Conservation (phyloP, 2,797 vertebrate species). For the Oreochromis grahami region DNA sequence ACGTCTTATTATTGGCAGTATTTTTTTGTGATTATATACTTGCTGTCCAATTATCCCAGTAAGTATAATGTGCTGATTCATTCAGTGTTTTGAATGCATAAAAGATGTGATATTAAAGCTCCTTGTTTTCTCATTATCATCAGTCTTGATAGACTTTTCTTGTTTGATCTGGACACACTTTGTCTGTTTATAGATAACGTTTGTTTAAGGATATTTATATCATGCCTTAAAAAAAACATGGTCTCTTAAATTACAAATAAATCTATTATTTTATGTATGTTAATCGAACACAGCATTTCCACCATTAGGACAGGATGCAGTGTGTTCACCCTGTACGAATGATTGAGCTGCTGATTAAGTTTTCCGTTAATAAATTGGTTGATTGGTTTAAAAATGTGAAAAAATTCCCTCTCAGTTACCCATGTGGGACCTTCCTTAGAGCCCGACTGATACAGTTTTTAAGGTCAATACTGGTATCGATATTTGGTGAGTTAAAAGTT, state of each 20-base stretch:
- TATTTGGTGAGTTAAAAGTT: not conserved
- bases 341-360: not conserved
- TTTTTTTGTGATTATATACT: not conserved
- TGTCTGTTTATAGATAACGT: not conserved
- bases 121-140: not conserved
- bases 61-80: not conserved
- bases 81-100: not conserved
- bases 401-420: not conserved
- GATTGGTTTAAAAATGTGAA: not conserved
- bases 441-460: not conserved
- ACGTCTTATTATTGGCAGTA: not conserved
- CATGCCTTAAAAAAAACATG: not conserved
- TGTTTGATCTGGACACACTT: not conserved
- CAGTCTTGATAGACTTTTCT: not conserved
- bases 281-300: not conserved
- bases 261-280: not conserved
- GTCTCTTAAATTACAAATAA: not conserved
- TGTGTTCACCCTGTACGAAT: not conserved
- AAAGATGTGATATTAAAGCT: not conserved
- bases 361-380: not conserved
- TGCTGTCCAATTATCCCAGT: rapidly evolving
- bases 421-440: not conserved
- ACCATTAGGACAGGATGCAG: not conserved
- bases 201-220: not conserved
- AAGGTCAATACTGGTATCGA: not conserved